A percentile compares a stretch with the other conserved stretches of the same genome.
phyloP scores from a whole-genome alignment of 2,113 vertebrate species.

The Charadrius vociferus region DNA sequence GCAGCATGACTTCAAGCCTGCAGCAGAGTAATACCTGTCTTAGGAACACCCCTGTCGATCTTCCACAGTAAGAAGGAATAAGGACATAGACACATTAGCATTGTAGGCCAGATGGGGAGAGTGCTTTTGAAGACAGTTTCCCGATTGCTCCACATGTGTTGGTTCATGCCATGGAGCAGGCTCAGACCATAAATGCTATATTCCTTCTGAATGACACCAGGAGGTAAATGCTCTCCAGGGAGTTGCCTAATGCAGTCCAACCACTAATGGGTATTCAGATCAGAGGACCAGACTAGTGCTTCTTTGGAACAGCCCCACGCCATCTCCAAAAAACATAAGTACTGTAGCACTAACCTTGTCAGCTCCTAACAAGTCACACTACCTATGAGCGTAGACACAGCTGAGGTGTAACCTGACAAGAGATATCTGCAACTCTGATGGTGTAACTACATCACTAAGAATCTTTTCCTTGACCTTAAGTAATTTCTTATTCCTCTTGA shows the following conservation, averaged over 20 bases:
- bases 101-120: background rate
- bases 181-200: background rate
- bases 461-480: background rate
- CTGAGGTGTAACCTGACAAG: background rate
- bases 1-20: background rate
- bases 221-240: background rate
- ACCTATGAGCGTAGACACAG: background rate
- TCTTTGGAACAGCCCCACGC: background rate
- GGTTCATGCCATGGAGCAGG: background rate
- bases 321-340: background rate
- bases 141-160: accelerated
- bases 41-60: no score
- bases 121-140: background rate
- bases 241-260: background rate
- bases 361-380: background rate
- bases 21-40: background rate
- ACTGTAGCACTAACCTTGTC: background rate
- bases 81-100: background rate
- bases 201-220: background rate
- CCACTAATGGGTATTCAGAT: background rate
- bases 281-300: accelerated
- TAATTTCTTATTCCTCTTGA: background rate
- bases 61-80: background rate
- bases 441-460: background rate
- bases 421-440: background rate